Evolutionary conservation across 2,888 invertebrate species (phyloP).

Genomic region (Drosophila testacea): DNA sequence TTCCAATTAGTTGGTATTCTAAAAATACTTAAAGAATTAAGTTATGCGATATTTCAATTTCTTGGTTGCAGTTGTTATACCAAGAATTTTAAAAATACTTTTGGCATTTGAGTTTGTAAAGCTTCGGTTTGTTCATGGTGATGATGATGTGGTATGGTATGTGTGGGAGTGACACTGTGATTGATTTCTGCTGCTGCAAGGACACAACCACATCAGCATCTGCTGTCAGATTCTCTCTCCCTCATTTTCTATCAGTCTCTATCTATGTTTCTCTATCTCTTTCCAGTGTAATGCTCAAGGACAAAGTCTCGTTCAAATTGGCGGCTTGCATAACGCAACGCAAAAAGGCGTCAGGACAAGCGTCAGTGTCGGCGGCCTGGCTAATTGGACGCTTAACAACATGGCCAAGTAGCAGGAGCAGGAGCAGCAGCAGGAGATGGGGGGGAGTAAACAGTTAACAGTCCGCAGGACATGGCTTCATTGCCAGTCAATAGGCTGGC

Average conservation of each 20-base stretch:
- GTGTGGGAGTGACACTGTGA: slow-evolving; percentile 37
- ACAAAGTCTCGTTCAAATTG: slow-evolving; percentile 27
- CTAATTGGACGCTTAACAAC: slow-evolving; percentile 58
- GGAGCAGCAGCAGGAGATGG: background rate
- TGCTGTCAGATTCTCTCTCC: slow-evolving; percentile 14
- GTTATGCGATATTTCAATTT: background rate
- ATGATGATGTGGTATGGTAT: slow-evolving; percentile 4
- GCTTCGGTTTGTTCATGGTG: background rate
- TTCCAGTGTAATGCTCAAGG: slow-evolving; percentile 32
- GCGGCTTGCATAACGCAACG: slow-evolving; percentile 11
- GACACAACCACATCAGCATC: slow-evolving; percentile 27
- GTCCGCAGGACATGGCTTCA: slow-evolving; percentile 20
- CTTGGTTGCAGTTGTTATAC: background rate
- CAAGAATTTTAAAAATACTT: background rate
- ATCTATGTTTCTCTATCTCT: too few species aligned
- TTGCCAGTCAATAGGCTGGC: slow-evolving; percentile 47
- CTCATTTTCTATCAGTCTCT: background rate
- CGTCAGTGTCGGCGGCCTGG: slow-evolving; percentile 31
- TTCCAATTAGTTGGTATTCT: background rate
- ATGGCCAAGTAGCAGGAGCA: background rate
- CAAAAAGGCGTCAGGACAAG: slow-evolving; percentile 11
- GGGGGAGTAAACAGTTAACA: background rate
- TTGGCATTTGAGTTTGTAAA: background rate
- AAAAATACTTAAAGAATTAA: background rate
- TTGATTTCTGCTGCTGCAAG: slow-evolving; percentile 54